Conservation (phyloP, 2,888 invertebrate genomes). For the Corbicula japonica region DNA sequence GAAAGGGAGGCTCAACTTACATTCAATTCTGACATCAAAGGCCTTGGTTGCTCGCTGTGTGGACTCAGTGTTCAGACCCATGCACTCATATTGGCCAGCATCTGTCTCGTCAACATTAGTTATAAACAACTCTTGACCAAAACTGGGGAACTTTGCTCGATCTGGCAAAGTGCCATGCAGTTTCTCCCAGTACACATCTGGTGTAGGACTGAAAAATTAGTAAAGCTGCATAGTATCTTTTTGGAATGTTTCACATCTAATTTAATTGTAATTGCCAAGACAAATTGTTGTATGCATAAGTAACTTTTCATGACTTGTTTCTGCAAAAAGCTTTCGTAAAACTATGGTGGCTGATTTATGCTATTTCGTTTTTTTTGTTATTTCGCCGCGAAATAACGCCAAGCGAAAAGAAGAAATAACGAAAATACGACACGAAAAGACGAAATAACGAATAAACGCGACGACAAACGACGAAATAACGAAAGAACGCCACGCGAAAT, state of each 20-base stretch:
- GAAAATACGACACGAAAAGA: too few species aligned
- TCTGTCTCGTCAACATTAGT: constrained; percentile 89
- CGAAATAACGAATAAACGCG: too few species aligned
- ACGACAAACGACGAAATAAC: too few species aligned
- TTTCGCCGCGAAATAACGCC: too few species aligned
- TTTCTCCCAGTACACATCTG: constrained; percentile 97
- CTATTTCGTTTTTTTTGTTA: too few species aligned
- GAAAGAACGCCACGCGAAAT: too few species aligned
- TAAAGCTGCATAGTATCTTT: not conserved
- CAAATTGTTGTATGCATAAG: not conserved
- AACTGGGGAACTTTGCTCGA: constrained; percentile 90
- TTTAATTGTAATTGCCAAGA: not conserved
- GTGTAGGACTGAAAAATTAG: constrained; percentile 91
- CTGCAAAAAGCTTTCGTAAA: too few species aligned
- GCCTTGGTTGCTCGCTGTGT: constrained; percentile 82
- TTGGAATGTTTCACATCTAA: not conserved
- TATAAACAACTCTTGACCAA: constrained; percentile 94
- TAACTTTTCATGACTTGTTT: not conserved
- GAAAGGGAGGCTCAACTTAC: constrained; percentile 79
- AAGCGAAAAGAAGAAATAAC: too few species aligned
- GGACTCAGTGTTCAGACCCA: constrained; percentile 82
- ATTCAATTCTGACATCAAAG: constrained; percentile 86
- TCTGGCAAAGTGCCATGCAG: constrained; percentile 90
- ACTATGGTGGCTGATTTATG: too few species aligned
- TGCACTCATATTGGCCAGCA: constrained; percentile 96